Base-by-base conservation (phyloP, 2,888 invertebrate genomes). In the Muschampia plurimacula region DNA sequence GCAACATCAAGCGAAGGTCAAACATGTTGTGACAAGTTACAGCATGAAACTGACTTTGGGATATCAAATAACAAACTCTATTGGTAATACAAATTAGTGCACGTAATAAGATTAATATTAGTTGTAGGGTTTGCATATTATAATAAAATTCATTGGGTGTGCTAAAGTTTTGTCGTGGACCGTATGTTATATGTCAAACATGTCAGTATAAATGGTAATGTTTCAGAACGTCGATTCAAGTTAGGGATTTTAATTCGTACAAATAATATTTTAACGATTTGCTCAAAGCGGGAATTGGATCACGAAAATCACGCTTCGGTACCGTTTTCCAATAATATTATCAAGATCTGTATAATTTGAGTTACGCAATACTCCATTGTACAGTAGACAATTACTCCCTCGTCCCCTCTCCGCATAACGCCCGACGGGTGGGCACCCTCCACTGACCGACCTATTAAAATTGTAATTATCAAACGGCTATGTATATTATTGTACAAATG, bases 401-500 rank as follows among this genome's bases (percentile, higher is more conserved):
- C 77, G 74, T 76, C 79, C 75, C 77, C 78, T 63, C 75, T 74
- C 75, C 77, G 75, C 71, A 76, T 76, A 73, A 74, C 75, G 32
- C 74, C 74, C 74, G 39, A 9, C 57, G 44, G 63, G 55, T 15
- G 32, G 44, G 44, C 49, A 62, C 81, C 81, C 80, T 22, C 80
- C 82, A 80, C 84, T 91, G 91, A 89, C 91, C 90, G 87, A 88
- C 89, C 90, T 87, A 91, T 91, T 92, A 91, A 91, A 92, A 90
- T 89, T 85, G 88, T 91, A 91, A 92, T 92, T 90, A 90, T 87
- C 85, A 81, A 82, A 84, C 82, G 84, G 85, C 88, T 87, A 85
- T 87, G 86, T 86, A 86, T 90, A 84, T 89, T 89, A 89, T 89
- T 89, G 88, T 84, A 84, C 81, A 86, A 90, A 87, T 87, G 80